Evolutionary conservation across 2,888 invertebrate genomes (phyloP).

Genomic region (Cancer borealis): DNA sequence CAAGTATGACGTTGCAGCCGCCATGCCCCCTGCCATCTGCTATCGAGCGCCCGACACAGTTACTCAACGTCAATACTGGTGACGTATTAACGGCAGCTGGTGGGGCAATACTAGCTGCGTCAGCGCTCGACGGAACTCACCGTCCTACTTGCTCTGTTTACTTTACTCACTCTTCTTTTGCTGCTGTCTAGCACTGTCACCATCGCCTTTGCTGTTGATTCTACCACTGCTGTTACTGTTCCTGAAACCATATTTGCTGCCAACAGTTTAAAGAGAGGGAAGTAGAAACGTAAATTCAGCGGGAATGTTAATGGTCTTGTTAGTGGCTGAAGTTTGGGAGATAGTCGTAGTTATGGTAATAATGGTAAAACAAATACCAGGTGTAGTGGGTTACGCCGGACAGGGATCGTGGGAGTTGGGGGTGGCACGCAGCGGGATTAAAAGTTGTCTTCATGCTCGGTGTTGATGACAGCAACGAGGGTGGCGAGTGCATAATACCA

Average conservation of each 20-base stretch:
- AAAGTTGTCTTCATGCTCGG: neutral
- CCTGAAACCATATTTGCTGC: neutral
- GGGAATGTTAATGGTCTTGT: neutral
- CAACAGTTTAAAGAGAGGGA: neutral
- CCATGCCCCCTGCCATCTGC: slow-evolving; percentile 30
- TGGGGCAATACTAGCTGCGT: slow-evolving; percentile 29
- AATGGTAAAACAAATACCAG: neutral
- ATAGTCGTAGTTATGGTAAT: neutral
- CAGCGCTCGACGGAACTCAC: neutral
- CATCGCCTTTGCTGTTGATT: neutral
- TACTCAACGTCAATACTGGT: slow-evolving; percentile 41
- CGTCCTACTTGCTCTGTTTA: neutral
- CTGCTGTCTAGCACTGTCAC: neutral
- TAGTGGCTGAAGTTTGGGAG: slow-evolving; percentile 4
- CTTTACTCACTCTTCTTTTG: neutral
- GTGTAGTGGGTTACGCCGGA: neutral
- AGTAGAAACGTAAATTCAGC: neutral
- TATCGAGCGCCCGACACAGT: slow-evolving; percentile 24
- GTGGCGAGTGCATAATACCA: neutral
- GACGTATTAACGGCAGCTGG: slow-evolving; percentile 34
- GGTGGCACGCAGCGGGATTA: neutral
- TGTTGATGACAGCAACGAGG: neutral
- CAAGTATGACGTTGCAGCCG: slow-evolving; percentile 25
- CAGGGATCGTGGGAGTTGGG: neutral
- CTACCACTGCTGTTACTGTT: neutral